Percentiles rank a stretch among this genome's conserved stretches.
Conservation (phyloP, 2,888 invertebrate genomes). For the Sinopyrophorus schimmeli region DNA sequence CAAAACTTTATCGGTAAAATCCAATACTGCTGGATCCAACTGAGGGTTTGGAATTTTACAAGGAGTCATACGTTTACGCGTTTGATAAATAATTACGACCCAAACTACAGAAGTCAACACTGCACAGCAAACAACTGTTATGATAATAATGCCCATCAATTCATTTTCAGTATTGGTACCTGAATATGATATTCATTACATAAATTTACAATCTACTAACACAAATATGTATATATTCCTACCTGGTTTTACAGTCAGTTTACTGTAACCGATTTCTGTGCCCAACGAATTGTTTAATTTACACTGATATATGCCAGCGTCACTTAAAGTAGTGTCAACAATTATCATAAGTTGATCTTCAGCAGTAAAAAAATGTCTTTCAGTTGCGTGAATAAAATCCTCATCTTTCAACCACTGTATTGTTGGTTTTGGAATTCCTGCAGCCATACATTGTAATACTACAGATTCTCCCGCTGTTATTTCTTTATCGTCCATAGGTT, state of each 20-base stretch:
- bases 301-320: slow-evolving; percentile 89
- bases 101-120: slow-evolving; percentile 89
- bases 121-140: slow-evolving; percentile 87
- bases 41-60: slow-evolving; percentile 57
- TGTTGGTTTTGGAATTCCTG: slow-evolving; percentile 81
- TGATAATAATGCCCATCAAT: slow-evolving; percentile 84
- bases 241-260: slow-evolving; percentile 71
- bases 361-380: slow-evolving; percentile 84
- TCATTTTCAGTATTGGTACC: slow-evolving; percentile 65
- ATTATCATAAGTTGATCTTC: slow-evolving; percentile 88
- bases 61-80: slow-evolving; percentile 66
- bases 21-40: slow-evolving; percentile 43
- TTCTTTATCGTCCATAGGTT: slow-evolving; percentile 84
- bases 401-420: slow-evolving; percentile 87
- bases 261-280: slow-evolving; percentile 71
- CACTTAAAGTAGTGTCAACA: slow-evolving; percentile 73
- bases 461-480: slow-evolving; percentile 80
- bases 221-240: too few relatives aligned
- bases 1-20: slow-evolving; percentile 40
- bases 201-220: too few relatives aligned
- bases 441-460: slow-evolving; percentile 85
- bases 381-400: slow-evolving; percentile 69
- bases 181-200: too few relatives aligned
- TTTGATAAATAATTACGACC: slow-evolving; percentile 89
- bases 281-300: slow-evolving; percentile 86